These are phyloP conservation scores for Pollachius pollachius DNA, from an alignment of 2,113 vertebrate genomes.

Conservation along the genomic window DNA sequence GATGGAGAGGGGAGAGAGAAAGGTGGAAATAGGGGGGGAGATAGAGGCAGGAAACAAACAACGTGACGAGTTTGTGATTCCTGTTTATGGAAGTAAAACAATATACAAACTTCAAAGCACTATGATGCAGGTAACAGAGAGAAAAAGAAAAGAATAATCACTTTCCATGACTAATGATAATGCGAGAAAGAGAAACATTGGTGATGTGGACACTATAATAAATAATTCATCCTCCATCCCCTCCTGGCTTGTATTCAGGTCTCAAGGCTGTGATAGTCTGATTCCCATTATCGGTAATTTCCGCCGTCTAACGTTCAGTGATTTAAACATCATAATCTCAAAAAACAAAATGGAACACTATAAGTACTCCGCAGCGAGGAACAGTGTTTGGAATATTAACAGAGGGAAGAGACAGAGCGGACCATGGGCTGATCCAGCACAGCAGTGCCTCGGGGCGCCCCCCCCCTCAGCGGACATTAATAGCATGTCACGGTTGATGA, in stretches of 20 bases:
- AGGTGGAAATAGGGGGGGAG: not conserved
- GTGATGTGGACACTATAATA: not conserved
- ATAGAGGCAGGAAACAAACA: not conserved
- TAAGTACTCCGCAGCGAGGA: no score
- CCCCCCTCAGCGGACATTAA: slow-evolving; percentile 63
- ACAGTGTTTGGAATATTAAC: no score
- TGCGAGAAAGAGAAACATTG: not conserved
- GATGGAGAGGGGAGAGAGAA: no score
- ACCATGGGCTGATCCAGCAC: no score
- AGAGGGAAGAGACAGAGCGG: no score
- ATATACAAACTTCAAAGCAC: not conserved
- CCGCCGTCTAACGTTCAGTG: slow-evolving; percentile 21
- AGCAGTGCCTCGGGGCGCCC: not conserved
- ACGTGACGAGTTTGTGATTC: not conserved
- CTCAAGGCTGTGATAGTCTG: slow-evolving; percentile 32
- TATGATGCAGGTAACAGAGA: not conserved
- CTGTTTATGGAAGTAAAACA: not conserved
- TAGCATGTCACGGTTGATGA: slow-evolving; percentile 67
- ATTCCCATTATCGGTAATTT: slow-evolving; percentile 23
- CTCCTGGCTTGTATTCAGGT: slow-evolving; percentile 9
- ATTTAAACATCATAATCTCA: slow-evolving; percentile 11
- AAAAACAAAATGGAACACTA: no score
- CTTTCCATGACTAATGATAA: no score
- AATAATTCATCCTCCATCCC: slow-evolving; percentile 22
- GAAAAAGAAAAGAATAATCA: no score